Evolutionary conservation across 2,888 invertebrate genomes (phyloP), one percentile per base, ranked within the genome.

Genomic region (Polymixis lichenea): DNA sequence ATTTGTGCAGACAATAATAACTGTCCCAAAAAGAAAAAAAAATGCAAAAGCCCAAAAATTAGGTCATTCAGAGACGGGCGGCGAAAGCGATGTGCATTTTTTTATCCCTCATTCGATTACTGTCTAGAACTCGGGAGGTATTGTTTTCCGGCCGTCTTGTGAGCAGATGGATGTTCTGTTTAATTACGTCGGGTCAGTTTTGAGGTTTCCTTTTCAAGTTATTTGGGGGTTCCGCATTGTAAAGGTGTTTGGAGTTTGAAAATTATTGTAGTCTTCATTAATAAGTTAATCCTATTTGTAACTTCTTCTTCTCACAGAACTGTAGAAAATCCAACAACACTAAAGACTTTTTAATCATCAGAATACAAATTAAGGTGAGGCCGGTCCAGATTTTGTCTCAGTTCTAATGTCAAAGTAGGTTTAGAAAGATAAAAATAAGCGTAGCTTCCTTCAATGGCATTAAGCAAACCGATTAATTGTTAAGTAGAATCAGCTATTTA

Each of bases 51-150:
- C 70, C 77, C 69, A 86, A 87, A 84, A 79, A 83, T 80, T 69
- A 85, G 88, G 88, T 87, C 88, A 85, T 75, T 64, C 77, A 83
- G 86, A 71, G 86, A 71, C 83, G 65, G 55, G 55, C 60, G 55
- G 72, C 79, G 77, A 86, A 84, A 82, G 78, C 72, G 75, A 25
- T 61, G 46, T 74, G 55, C 60, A 53, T 86, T 84, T 84, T 85
- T 78, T 65, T 82, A 38, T 87, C 70, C 9, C 64, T 82, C 61
- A 88, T 87, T 84, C 75, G 83, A 88, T 87, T 85, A 77, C 76
- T 78, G 88, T 88, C 87, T 87, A 88, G 83, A 72, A 72, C 75
- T 53, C 75, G 61, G 25, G 51, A 53, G 46, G 62, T 78, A 82
- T 84, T 82, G 85, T 83, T 83, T 83, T 77, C 73, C 51, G 66